These are phyloP conservation scores for Phoxinus phoxinus DNA, from an alignment of 2,113 vertebrate species.

Conservation along the genomic window DNA sequence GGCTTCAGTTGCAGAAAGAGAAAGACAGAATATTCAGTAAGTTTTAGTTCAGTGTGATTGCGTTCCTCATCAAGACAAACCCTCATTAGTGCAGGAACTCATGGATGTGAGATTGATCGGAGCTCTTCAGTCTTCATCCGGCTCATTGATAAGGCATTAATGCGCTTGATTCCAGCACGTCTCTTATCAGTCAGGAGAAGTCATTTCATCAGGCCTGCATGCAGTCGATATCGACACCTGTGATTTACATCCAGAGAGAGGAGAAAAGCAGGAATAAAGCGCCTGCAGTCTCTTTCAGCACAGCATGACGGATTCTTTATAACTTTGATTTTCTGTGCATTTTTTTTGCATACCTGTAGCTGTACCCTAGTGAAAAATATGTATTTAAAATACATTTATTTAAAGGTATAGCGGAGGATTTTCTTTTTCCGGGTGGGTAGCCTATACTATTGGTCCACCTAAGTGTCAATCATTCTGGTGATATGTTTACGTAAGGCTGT, in stretches of 20 bases:
- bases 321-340: no score
- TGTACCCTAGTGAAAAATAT: no score
- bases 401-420: no score
- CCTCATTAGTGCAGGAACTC: neutral
- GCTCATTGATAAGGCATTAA: conserved; percentile 51
- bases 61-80: neutral
- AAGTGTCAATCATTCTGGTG: no score
- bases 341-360: no score
- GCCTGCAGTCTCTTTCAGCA: no score
- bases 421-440: no score
- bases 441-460: no score
- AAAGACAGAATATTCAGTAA: neutral
- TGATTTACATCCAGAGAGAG: conserved; percentile 15
- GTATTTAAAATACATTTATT: no score
- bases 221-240: conserved; percentile 24
- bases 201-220: conserved; percentile 25
- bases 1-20: neutral
- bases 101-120: neutral
- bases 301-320: neutral
- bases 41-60: neutral
- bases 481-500: no score
- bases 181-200: conserved; percentile 41
- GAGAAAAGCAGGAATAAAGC: neutral
- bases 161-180: neutral
- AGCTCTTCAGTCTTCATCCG: neutral